Evolutionary conservation across 2,888 invertebrate species (phyloP).

Genomic region (Allygus modestus): DNA sequence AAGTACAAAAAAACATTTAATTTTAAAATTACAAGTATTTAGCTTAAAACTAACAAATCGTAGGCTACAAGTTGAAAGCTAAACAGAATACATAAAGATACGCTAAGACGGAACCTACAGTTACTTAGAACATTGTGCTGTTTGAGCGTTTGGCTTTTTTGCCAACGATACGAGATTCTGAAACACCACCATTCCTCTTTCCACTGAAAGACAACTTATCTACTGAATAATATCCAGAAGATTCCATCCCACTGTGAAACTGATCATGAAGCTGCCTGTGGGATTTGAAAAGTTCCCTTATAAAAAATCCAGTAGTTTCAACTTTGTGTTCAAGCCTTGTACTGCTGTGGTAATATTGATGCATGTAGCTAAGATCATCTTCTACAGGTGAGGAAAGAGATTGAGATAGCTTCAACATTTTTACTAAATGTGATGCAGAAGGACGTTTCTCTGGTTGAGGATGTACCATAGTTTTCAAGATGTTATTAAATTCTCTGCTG

Average conservation of each 20-base stretch:
- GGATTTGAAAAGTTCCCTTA: slow-evolving; percentile 6
- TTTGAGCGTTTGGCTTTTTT: slow-evolving; percentile 17
- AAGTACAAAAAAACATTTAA: too few relatives aligned
- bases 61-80: too few relatives aligned
- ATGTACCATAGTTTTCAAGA: slow-evolving; percentile 90
- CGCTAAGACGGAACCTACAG: too few relatives aligned
- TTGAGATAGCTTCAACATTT: not conserved
- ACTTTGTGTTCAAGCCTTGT: slow-evolving; percentile 4
- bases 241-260: not conserved
- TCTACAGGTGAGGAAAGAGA: slow-evolving; percentile 9
- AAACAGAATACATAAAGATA: too few relatives aligned
- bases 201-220: not conserved
- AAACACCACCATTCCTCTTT: not conserved
- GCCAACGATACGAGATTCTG: not conserved
- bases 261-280: not conserved
- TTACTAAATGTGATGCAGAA: slow-evolving; percentile 83
- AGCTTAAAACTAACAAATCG: too few relatives aligned
- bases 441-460: slow-evolving; percentile 87
- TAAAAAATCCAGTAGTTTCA: not conserved
- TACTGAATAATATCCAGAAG: slow-evolving; percentile 5
- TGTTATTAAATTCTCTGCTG: slow-evolving; percentile 84
- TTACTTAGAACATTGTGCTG: not conserved
- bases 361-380: not conserved
- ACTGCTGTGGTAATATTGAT: not conserved
- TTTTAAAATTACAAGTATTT: too few relatives aligned